Conservation (phyloP, 1,140 invertebrate genomes). For the Leucophenga varia region DNA sequence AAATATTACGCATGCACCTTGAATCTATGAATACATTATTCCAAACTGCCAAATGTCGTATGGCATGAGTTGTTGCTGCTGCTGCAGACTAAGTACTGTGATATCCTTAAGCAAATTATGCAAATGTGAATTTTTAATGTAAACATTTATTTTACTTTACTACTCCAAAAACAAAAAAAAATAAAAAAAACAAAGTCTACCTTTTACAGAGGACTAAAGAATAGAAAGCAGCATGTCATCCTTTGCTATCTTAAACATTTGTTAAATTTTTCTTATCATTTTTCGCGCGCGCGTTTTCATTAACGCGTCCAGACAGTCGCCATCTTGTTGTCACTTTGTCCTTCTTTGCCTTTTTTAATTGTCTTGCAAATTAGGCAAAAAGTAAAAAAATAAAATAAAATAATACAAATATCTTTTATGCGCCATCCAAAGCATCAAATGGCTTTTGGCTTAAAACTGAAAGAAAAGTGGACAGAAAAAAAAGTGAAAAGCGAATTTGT, state of each 20-base stretch:
- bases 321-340: no score
- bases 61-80: background rate
- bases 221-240: no score
- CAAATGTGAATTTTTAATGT: constrained; percentile 51
- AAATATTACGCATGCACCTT: no score
- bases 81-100: constrained; percentile 1
- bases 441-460: constrained; percentile 10
- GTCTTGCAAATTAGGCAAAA: constrained; percentile 49
- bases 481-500: no score
- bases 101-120: constrained; percentile 45
- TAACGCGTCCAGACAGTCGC: constrained; percentile 22
- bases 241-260: no score
- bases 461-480: background rate
- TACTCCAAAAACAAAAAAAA: no score
- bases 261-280: constrained; percentile 44
- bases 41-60: background rate
- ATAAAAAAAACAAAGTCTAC: no score
- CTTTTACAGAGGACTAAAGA: no score
- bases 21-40: no score
- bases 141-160: constrained; percentile 55
- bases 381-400: constrained; percentile 16
- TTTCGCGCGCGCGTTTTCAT: constrained; percentile 45
- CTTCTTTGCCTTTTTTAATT: no score
- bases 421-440: background rate
- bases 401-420: constrained; percentile 5